These are phyloP conservation scores for Podarcis lilfordi DNA, from an alignment of 2,797 vertebrate species.

Conservation along the genomic window DNA sequence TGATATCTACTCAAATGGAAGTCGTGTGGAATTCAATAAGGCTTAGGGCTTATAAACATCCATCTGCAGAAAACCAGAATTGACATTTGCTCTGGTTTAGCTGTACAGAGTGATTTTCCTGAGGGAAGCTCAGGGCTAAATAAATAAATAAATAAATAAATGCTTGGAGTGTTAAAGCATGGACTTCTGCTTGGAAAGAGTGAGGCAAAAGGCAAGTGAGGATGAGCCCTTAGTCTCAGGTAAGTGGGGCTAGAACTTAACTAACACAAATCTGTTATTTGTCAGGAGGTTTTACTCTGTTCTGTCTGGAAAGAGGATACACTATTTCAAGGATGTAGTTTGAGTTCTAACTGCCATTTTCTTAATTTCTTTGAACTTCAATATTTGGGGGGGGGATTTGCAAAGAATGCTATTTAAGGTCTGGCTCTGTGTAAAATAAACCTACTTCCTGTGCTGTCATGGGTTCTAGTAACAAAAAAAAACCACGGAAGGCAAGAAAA, in stretches of 20 bases:
- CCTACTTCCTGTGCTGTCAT: slow-evolving; percentile 65
- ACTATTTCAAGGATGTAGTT: background rate
- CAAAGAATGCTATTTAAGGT: slow-evolving; percentile 50
- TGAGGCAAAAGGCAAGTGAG: no score
- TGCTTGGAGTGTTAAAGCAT: no score
- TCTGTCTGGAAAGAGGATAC: background rate
- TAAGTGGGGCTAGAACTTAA: background rate
- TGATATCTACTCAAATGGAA: no score
- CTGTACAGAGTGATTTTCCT: no score
- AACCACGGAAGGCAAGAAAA: slow-evolving; percentile 59
- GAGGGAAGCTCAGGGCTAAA: no score
- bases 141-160: no score
- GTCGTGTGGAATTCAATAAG: no score
- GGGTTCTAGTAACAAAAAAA: slow-evolving; percentile 59
- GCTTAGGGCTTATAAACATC: no score
- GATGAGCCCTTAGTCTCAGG: background rate
- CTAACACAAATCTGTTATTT: background rate
- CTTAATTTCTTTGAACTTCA: slow-evolving; percentile 41
- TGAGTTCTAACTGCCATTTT: background rate
- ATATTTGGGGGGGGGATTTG: slow-evolving; percentile 58
- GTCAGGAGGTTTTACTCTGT: background rate
- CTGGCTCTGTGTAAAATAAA: slow-evolving; percentile 50
- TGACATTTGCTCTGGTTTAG: no score
- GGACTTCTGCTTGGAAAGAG: no score
- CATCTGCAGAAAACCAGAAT: no score